phyloP scores from a whole-genome alignment of 2,113 vertebrate species.

The Gorsachius goisagi region DNA sequence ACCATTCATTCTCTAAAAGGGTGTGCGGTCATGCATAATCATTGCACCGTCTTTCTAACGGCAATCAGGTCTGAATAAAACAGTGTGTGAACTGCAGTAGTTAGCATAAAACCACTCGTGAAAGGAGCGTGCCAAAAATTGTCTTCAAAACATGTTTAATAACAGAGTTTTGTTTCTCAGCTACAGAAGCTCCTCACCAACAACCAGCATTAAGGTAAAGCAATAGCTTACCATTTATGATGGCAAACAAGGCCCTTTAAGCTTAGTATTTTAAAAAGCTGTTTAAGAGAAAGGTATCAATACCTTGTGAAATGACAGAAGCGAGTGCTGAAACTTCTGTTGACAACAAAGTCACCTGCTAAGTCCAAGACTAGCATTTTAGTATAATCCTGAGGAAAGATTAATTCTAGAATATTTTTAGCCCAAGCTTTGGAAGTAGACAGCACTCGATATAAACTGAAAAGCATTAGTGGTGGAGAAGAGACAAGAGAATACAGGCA shows the following conservation, averaged over 20 bases:
- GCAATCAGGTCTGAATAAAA: background rate
- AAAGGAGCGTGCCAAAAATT: background rate
- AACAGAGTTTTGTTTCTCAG: background rate
- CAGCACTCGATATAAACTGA: background rate
- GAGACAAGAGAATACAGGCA: background rate
- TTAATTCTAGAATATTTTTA: conserved; percentile 50
- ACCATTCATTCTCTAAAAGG: background rate
- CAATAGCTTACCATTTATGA: background rate
- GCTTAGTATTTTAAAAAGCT: background rate
- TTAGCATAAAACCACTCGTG: background rate
- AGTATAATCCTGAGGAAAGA: conserved; percentile 17
- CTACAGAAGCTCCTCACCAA: background rate
- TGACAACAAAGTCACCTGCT: conserved; percentile 18
- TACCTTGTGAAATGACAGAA: background rate
- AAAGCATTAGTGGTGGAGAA: background rate
- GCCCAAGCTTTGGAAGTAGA: background rate
- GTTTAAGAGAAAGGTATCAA: background rate
- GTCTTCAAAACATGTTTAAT: background rate
- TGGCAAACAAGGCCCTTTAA: background rate
- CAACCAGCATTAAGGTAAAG: background rate
- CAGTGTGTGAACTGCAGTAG: background rate
- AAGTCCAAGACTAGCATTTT: background rate
- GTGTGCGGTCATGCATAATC: background rate
- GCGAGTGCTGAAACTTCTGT: conserved; percentile 2
- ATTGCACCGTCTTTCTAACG: background rate